Conservation (phyloP, 2,888 invertebrate species). For the Agrypnus murinus region DNA sequence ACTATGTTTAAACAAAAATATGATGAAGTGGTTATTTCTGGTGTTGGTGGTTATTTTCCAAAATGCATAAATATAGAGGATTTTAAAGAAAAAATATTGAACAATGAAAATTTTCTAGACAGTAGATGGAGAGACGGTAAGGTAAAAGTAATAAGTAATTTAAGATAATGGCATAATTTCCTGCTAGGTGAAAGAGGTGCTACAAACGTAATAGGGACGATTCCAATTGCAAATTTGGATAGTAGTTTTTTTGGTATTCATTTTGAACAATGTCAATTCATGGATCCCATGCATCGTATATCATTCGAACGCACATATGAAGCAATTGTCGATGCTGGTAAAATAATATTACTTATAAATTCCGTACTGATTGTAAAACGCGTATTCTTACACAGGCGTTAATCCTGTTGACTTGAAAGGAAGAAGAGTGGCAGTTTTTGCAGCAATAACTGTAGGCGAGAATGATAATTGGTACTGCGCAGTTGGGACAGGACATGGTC, state of each 20-base stretch:
- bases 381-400: slow-evolving; percentile 63
- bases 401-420: slow-evolving; percentile 70
- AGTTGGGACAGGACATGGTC: slow-evolving; percentile 76
- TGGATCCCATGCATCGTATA: slow-evolving; percentile 72
- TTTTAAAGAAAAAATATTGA: slow-evolving; percentile 74
- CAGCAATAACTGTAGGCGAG: slow-evolving; percentile 71
- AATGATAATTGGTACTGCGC: slow-evolving; percentile 72
- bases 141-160: no score
- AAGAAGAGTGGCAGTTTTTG: slow-evolving; percentile 69
- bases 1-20: no score
- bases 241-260: slow-evolving; percentile 72
- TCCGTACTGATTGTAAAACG: no score
- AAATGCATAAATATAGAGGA: slow-evolving; percentile 76
- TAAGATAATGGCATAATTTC: no score
- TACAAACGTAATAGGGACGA: slow-evolving; percentile 66
- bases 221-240: slow-evolving; percentile 69
- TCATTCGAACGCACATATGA: slow-evolving; percentile 70
- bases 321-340: slow-evolving; percentile 72
- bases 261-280: slow-evolving; percentile 69
- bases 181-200: no score
- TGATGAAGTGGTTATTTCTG: no score
- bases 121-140: slow-evolving; percentile 67
- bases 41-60: slow-evolving; percentile 77
- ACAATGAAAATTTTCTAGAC: slow-evolving; percentile 64
- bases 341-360: neutral